These are phyloP conservation scores for Macrobrachium rosenbergii DNA, from an alignment of 1,140 invertebrate species.

Conservation along the genomic window DNA sequence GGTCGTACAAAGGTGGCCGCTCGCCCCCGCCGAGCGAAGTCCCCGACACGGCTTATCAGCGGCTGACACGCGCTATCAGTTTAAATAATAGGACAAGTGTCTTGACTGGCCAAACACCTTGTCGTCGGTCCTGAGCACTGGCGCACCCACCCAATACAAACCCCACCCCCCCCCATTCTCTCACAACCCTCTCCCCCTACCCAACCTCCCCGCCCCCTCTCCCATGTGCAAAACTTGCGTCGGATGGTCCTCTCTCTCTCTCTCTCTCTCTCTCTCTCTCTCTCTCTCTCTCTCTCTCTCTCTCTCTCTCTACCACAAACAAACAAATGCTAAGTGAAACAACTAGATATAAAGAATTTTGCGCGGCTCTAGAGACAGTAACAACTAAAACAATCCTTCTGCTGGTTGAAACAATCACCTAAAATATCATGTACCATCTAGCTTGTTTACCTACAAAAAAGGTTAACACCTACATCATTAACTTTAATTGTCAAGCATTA, in stretches of 20 bases:
- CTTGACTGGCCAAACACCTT: slow-evolving; percentile 65
- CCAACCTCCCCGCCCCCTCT: not conserved
- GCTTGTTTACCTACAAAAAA: too few relatives aligned
- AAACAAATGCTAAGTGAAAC: not conserved
- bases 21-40: slow-evolving; percentile 43
- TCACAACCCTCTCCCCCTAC: not conserved
- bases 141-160: slow-evolving; percentile 29
- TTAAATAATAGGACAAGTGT: slow-evolving; percentile 65
- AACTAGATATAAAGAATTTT: not conserved
- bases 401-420: too few relatives aligned
- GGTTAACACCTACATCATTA: too few relatives aligned
- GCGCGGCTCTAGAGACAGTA: not conserved
- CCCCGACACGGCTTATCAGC: slow-evolving; percentile 53
- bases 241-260: not conserved
- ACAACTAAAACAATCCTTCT: not conserved
- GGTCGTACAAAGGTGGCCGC: slow-evolving; percentile 47
- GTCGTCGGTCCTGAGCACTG: slow-evolving; percentile 53
- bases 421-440: too few relatives aligned
- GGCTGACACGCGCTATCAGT: slow-evolving; percentile 59
- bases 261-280: slow-evolving; percentile 44
- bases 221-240: too few relatives aligned
- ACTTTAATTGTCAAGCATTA: too few relatives aligned
- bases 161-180: not conserved
- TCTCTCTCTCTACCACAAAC: slow-evolving; percentile 15
- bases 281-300: slow-evolving; percentile 45